Conservation (phyloP, 2,888 invertebrate species). For the Marasmarcha lunaedactyla region DNA sequence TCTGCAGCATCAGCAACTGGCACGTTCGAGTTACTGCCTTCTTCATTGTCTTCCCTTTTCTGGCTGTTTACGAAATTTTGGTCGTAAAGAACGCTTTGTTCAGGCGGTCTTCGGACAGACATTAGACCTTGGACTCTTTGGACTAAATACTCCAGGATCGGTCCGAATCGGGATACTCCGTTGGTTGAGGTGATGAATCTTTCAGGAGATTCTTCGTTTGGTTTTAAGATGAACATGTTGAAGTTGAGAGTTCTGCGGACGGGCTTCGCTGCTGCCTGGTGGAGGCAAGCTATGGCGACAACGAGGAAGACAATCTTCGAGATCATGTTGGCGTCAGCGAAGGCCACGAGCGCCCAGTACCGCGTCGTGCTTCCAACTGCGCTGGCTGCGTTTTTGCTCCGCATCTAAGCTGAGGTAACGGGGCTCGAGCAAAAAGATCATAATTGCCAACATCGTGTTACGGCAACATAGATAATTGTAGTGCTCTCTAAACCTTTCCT, state of each 20-base stretch:
- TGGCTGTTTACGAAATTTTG: background rate
- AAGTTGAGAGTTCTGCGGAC: slow-evolving; percentile 19
- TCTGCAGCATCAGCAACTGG: slow-evolving; percentile 22
- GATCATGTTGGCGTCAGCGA: slow-evolving; percentile 7
- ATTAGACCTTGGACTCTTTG: slow-evolving; percentile 73
- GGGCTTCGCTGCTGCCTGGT: slow-evolving; percentile 13
- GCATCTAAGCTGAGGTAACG: slow-evolving; percentile 36
- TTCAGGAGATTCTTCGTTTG: slow-evolving; percentile 14
- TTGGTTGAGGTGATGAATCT: slow-evolving; percentile 17
- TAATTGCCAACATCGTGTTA: slow-evolving; percentile 48
- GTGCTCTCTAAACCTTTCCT: slow-evolving; percentile 61
- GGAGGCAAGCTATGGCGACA: slow-evolving; percentile 12
- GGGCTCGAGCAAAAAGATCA: slow-evolving; percentile 63
- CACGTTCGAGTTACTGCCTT: background rate
- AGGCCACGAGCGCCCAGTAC: slow-evolving; percentile 16
- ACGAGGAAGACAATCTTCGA: slow-evolving; percentile 7
- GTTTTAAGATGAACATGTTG: slow-evolving; percentile 21
- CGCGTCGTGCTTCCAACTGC: slow-evolving; percentile 17
- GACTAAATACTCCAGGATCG: slow-evolving; percentile 69
- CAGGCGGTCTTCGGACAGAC: slow-evolving; percentile 68
- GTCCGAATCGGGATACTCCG: slow-evolving; percentile 60
- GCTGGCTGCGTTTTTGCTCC: slow-evolving; percentile 16
- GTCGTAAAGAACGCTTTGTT: slow-evolving; percentile 51
- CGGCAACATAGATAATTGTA: slow-evolving; percentile 50
- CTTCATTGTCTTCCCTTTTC: background rate